phyloP scores from a whole-genome alignment of 1,140 invertebrate species.

The Macrobrachium rosenbergii region DNA sequence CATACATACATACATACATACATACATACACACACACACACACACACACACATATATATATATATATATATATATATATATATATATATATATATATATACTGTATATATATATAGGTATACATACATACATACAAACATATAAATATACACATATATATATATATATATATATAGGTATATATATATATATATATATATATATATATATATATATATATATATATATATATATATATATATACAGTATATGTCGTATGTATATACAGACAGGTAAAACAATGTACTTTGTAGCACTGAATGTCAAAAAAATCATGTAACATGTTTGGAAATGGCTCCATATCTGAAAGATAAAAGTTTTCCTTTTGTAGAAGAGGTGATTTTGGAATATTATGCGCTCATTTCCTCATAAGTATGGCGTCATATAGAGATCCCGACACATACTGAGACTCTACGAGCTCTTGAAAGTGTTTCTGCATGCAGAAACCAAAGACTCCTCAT shows the following conservation, averaged over 20 bases:
- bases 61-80: conserved; percentile 20
- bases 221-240: conserved; percentile 12
- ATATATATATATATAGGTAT: conserved; percentile 15
- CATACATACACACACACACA: neutral
- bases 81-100: conserved; percentile 9
- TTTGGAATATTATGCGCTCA: too few species aligned
- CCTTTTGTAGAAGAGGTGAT: too few species aligned
- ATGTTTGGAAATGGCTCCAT: too few species aligned
- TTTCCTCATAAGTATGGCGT: too few species aligned
- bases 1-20: neutral
- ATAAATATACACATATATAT: conserved; percentile 9
- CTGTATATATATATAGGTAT: too few species aligned
- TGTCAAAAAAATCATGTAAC: too few species aligned
- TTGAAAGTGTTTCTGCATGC: too few species aligned
- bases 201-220: conserved; percentile 4
- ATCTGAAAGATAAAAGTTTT: too few species aligned
- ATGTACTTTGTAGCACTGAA: too few species aligned
- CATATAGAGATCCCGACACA: too few species aligned
- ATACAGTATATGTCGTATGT: neutral
- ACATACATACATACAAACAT: conserved; percentile 3
- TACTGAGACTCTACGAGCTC: too few species aligned
- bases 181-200: conserved; percentile 16
- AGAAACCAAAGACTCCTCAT: too few species aligned
- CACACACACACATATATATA: neutral
- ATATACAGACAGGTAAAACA: neutral